Evolutionary conservation across 2,888 invertebrate genomes (phyloP).

Genomic region (Dione juno): DNA sequence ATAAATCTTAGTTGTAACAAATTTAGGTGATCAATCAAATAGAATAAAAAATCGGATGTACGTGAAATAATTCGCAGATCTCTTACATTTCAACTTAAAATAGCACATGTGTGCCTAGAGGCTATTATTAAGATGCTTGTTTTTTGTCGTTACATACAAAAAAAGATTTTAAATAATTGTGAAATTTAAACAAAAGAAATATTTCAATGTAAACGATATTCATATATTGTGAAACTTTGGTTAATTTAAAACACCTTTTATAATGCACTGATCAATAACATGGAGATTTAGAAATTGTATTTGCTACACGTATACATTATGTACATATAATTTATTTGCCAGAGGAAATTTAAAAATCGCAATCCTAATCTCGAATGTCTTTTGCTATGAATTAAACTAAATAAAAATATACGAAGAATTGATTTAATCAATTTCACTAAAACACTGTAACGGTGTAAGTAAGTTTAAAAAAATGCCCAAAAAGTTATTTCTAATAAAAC

Average conservation of each 20-base stretch:
- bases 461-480: slow-evolving; percentile 30
- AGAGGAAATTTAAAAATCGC: neutral
- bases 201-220: slow-evolving; percentile 5
- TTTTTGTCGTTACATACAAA: neutral
- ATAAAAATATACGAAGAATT: slow-evolving; percentile 26
- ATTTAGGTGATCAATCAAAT: neutral
- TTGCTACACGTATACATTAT: neutral
- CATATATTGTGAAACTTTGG: neutral
- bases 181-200: slow-evolving; percentile 30
- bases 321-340: neutral
- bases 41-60: neutral
- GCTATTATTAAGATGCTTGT: too few species aligned
- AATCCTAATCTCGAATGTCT: neutral
- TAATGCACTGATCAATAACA: too few species aligned
- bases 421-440: slow-evolving; percentile 42
- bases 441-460: slow-evolving; percentile 20
- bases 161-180: slow-evolving; percentile 32
- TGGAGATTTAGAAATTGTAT: neutral
- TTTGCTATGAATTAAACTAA: slow-evolving; percentile 12
- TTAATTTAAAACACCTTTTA: too few species aligned
- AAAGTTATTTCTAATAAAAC: slow-evolving; percentile 27
- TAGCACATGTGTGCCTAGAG: neutral
- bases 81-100: neutral
- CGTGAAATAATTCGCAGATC: neutral
- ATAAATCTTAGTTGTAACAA: neutral